Evolutionary conservation across 1,140 invertebrate species (phyloP).

Genomic region (Drosophila simulans): DNA sequence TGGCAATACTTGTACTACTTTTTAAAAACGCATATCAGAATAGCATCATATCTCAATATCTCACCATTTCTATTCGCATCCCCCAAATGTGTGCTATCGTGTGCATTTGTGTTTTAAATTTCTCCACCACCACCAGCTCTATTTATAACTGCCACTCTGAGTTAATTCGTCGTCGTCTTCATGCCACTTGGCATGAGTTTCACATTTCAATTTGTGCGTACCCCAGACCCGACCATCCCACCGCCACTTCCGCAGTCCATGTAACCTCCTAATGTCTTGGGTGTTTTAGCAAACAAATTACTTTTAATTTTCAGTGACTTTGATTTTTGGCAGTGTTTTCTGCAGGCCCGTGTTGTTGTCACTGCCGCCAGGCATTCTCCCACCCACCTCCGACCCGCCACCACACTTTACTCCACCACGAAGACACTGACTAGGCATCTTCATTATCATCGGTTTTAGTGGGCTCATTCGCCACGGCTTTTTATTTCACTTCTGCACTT

Average conservation of each 20-base stretch:
- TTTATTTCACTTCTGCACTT: constrained; percentile 60
- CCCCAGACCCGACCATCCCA: background rate
- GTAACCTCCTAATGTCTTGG: constrained; percentile 59
- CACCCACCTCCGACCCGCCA: background rate
- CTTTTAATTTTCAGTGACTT: constrained; percentile 82
- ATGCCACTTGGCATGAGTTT: constrained; percentile 74
- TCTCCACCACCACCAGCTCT: constrained; percentile 37
- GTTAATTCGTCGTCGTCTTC: constrained; percentile 23
- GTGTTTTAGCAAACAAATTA: constrained; percentile 82
- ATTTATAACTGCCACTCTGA: constrained; percentile 71
- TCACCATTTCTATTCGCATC: background rate
- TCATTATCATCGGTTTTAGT: constrained; percentile 67
- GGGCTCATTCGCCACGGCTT: constrained; percentile 15
- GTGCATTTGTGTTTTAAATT: constrained; percentile 14
- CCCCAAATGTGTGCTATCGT: constrained; percentile 4
- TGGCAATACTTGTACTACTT: background rate
- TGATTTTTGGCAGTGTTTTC: constrained; percentile 64
- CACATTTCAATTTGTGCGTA: constrained; percentile 69
- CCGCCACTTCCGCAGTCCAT: background rate
- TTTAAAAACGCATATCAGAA: background rate
- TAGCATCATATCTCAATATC: too few species aligned
- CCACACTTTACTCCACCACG: background rate
- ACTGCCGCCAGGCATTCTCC: constrained; percentile 25
- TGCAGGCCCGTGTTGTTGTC: constrained; percentile 17
- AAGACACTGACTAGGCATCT: constrained; percentile 71